Conservation (phyloP, 2,888 invertebrate species). For the Andrena flavipes region DNA sequence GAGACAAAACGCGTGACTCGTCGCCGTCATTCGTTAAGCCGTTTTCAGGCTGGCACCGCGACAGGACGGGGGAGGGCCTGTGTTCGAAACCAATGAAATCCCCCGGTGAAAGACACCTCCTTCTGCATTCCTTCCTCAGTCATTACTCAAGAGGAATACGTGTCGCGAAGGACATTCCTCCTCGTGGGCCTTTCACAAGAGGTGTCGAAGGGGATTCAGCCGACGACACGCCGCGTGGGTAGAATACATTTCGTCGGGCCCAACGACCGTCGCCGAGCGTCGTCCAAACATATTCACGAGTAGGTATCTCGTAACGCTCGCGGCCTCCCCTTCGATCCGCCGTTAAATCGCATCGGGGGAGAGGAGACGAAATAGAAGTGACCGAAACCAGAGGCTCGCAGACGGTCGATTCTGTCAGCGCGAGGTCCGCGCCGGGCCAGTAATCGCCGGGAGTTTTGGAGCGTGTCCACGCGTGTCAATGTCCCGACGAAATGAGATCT, state of each 20-base stretch:
- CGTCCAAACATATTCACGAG: neutral
- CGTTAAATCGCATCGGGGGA: neutral
- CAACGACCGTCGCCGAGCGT: neutral
- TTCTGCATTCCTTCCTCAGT: constrained; percentile 65
- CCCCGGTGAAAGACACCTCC: constrained; percentile 65
- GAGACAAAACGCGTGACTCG: constrained; percentile 74
- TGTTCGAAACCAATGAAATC: constrained; percentile 68
- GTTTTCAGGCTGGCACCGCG: constrained; percentile 66
- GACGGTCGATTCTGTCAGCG: neutral
- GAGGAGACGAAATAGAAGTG: too few species aligned
- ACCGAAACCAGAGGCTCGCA: neutral
- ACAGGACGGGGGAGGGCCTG: constrained; percentile 44
- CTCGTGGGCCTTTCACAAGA: constrained; percentile 43
- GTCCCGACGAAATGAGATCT: constrained; percentile 40
- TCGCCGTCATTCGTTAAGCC: constrained; percentile 75
- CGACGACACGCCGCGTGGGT: constrained; percentile 40
- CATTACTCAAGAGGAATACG: constrained; percentile 73
- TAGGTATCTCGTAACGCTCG: neutral
- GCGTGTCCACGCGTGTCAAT: constrained; percentile 20
- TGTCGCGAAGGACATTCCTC: constrained; percentile 71
- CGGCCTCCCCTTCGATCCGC: neutral
- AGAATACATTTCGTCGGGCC: constrained; percentile 32
- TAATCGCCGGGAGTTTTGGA: constrained; percentile 6
- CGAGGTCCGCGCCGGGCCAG: neutral
- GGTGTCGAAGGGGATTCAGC: constrained; percentile 45